Evolutionary conservation across 2,797 vertebrate species (phyloP).

Genomic region (Falco naumanni): DNA sequence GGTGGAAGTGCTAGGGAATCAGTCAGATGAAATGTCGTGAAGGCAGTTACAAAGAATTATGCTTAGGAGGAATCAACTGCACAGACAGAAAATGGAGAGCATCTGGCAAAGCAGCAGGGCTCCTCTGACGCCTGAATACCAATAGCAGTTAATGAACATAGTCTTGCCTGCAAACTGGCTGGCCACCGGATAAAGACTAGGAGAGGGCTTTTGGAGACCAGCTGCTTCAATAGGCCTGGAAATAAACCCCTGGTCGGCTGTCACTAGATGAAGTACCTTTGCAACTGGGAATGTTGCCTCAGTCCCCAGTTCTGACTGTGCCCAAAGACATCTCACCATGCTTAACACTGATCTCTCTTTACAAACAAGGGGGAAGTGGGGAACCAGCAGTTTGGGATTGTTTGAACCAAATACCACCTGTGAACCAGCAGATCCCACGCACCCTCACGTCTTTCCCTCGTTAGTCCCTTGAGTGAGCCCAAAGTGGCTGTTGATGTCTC

Average conservation of each 20-base stretch:
- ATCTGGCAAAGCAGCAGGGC: constrained; percentile 8
- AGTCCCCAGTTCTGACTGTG: background rate
- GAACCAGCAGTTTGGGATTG: rapidly evolving
- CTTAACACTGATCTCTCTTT: rapidly evolving
- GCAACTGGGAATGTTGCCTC: rapidly evolving
- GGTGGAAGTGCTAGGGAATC: background rate
- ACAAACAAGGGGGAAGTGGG: background rate
- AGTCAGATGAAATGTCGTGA: background rate
- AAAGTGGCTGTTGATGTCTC: background rate
- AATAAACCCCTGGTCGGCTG: background rate
- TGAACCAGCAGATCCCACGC: rapidly evolving
- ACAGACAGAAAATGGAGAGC: background rate
- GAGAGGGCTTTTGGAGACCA: background rate
- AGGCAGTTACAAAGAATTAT: background rate
- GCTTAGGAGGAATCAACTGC: background rate
- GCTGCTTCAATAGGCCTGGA: background rate
- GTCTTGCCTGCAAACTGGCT: background rate
- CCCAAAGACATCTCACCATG: background rate
- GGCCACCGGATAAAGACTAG: background rate
- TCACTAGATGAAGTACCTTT: background rate
- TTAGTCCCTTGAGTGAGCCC: background rate
- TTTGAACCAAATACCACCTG: background rate
- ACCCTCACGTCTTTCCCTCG: background rate
- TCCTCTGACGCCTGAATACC: background rate
- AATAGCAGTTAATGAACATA: background rate